These are phyloP conservation scores for Lepus timidus DNA, from an alignment of 2,113 vertebrate species.

Conservation along the genomic window DNA sequence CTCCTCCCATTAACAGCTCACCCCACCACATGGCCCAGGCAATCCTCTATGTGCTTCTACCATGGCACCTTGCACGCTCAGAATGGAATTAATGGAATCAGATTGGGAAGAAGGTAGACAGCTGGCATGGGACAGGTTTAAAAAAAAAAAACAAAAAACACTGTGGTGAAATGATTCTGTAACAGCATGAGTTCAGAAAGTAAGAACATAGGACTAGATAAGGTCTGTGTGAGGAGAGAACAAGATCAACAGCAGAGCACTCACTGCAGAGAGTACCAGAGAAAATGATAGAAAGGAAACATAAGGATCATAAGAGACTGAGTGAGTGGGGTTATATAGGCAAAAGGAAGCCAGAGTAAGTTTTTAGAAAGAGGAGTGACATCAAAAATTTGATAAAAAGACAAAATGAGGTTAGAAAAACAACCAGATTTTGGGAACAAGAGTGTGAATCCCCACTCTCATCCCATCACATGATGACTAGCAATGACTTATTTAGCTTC, in stretches of 20 bases:
- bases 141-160: background rate
- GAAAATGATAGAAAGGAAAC: conserved; percentile 23
- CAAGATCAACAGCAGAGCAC: background rate
- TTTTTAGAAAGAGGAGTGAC: conserved; percentile 50
- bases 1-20: background rate
- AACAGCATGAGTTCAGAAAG: background rate
- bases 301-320: background rate
- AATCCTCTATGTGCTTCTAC: background rate
- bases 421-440: background rate
- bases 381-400: conserved; percentile 48
- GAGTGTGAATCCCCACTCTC: background rate
- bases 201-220: background rate
- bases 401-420: conserved; percentile 6
- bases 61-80: background rate
- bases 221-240: background rate
- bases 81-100: background rate
- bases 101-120: conserved; percentile 2
- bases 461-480: background rate
- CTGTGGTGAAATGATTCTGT: background rate
- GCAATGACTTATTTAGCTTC: background rate
- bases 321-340: background rate
- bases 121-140: background rate
- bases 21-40: background rate
- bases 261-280: background rate
- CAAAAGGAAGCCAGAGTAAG: conserved; percentile 25